These are phyloP conservation scores for Morone chrysops DNA, from an alignment of 2,113 vertebrate species.

Conservation along the genomic window DNA sequence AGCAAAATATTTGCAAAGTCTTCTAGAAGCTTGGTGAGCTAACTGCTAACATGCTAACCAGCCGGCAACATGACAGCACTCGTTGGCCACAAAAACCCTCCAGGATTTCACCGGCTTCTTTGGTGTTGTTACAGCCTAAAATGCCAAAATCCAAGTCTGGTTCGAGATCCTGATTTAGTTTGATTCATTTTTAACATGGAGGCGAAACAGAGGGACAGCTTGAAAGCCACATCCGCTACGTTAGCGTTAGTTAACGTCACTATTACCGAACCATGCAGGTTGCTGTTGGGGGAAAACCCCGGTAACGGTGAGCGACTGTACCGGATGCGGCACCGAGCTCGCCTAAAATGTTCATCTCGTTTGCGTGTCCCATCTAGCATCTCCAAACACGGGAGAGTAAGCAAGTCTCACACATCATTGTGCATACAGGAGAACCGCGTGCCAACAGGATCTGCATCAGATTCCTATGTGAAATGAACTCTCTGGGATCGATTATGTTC, in stretches of 20 bases:
- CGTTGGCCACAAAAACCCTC: neutral
- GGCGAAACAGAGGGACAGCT: neutral
- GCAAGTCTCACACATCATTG: conserved; percentile 41
- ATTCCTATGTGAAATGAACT: conserved; percentile 48
- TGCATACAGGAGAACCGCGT: conserved; percentile 45
- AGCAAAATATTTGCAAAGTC: too few species aligned
- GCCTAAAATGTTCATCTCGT: neutral
- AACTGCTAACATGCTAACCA: neutral
- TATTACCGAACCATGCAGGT: neutral
- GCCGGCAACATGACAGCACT: neutral
- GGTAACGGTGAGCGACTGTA: neutral
- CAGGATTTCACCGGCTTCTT: neutral
- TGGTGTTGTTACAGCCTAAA: too few species aligned
- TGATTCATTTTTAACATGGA: neutral
- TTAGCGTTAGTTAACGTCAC: neutral
- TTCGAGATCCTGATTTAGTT: neutral
- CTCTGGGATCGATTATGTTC: conserved; percentile 31
- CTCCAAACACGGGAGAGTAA: conserved; percentile 46
- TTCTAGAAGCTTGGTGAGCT: neutral
- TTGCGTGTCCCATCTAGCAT: conserved; percentile 66
- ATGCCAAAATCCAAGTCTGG: neutral
- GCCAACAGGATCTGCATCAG: conserved; percentile 41
- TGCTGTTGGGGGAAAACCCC: neutral
- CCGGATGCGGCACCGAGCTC: neutral
- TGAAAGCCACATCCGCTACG: neutral